Conservation (phyloP, 2,113 vertebrate species). For the Bubo blakistoni region DNA sequence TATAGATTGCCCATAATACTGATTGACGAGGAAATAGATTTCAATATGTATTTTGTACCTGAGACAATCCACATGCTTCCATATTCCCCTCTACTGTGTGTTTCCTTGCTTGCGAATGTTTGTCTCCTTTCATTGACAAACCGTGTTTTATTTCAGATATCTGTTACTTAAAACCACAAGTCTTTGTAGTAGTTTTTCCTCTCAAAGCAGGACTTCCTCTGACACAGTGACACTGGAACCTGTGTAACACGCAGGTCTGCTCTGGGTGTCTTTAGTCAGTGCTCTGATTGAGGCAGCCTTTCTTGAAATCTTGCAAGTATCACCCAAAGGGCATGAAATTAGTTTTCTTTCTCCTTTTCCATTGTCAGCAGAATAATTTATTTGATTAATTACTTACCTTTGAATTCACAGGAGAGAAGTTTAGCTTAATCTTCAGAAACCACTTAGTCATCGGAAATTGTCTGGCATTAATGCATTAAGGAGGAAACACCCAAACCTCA, state of each 20-base stretch:
- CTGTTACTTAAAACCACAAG: background rate
- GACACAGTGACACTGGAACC: background rate
- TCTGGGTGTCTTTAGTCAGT: background rate
- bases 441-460: background rate
- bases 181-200: background rate
- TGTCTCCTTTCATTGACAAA: background rate
- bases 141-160: background rate
- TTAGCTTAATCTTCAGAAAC: background rate
- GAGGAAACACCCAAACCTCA: background rate
- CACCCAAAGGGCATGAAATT: background rate
- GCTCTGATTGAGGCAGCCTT: background rate
- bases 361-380: background rate
- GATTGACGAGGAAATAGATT: background rate
- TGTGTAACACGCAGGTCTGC: background rate
- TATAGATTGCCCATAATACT: background rate
- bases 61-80: background rate
- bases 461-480: background rate
- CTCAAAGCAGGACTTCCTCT: background rate
- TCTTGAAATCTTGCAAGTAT: background rate
- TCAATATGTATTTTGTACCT: background rate
- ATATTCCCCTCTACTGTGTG: background rate
- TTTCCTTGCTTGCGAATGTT: background rate
- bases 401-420: background rate
- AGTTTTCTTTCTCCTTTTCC: background rate
- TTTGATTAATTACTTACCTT: background rate